Percentiles rank a stretch among this genome's conserved stretches.
Evolutionary conservation across 2,113 vertebrate genomes (phyloP).

Genomic region (Cepphus grylle): DNA sequence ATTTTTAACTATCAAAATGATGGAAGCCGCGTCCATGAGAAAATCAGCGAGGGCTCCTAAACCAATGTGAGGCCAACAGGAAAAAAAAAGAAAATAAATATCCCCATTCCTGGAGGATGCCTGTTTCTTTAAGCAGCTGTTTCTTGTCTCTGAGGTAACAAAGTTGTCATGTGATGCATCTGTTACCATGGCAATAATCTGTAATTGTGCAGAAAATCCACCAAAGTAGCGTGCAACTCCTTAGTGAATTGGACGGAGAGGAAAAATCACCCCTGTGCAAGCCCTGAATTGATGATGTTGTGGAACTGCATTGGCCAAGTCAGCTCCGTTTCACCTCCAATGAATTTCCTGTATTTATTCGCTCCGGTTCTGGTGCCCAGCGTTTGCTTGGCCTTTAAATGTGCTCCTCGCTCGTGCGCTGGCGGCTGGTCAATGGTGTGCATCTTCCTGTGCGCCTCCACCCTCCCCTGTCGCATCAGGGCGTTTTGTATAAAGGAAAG

Average conservation of each 20-base stretch:
- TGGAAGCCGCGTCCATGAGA: conserved; percentile 36
- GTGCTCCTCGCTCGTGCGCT: neutral
- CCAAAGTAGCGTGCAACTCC: conserved; percentile 76
- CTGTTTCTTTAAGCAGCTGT: conserved; percentile 74
- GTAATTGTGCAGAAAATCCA: conserved; percentile 84
- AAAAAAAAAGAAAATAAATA: conserved; percentile 1
- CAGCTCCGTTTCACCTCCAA: conserved; percentile 22
- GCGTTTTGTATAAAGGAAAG: neutral
- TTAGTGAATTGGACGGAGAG: conserved; percentile 74
- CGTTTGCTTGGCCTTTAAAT: neutral
- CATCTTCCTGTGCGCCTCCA: neutral
- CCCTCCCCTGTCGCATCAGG: neutral
- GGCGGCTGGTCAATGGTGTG: neutral
- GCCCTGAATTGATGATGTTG: conserved; percentile 57
- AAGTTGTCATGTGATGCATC: conserved; percentile 73
- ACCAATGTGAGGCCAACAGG: conserved; percentile 50
- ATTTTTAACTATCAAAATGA: conserved; percentile 55
- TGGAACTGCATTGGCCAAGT: conserved; percentile 46
- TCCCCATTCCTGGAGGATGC: conserved; percentile 63
- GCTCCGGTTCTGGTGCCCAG: neutral
- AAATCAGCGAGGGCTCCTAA: conserved; percentile 58
- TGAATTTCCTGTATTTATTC: neutral
- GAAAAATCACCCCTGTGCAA: conserved; percentile 70
- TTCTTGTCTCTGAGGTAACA: conserved; percentile 81
- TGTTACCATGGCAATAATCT: conserved; percentile 83